Evolutionary conservation across 1,140 invertebrate genomes (phyloP), one percentile per base, ranked within the genome.

Genomic region (Drosophila nannoptera): DNA sequence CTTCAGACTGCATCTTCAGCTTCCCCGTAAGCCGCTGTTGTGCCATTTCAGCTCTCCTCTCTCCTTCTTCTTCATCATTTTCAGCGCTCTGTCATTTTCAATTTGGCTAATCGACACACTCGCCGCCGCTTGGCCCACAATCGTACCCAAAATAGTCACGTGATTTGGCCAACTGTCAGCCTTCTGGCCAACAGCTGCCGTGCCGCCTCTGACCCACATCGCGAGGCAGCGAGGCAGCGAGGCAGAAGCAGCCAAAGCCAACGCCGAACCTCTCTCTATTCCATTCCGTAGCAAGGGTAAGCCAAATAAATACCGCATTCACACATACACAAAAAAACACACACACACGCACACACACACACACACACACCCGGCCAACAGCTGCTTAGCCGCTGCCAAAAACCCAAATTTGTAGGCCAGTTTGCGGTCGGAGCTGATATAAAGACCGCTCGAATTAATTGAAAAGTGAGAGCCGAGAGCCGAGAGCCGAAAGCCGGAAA

Each of bases 21-120:
- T 16, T 7, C 48, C 5, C 6, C 52, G 83, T 69, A 83, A 73
- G 80, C 68, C 69, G 63, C 49, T 40, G 36, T 62, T 75, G 72
- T 14, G 50, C 61, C 36, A 59, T 36, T 63, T 29, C 16, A 11
- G 32, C 7, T 46, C 29, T 45, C 54, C 33, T 45, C 4, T 53
- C 6, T 32, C 56, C 40, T 16, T 22, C 35, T 66, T 74, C 40
- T 32, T 50, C 32, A 56, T 55, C 42, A 43, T 48, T 42, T 38
- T 8, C 32, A 60, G 58, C 42, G 61, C 55, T 12, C 77, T 80
- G 80, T 83, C 80, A 84, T 80, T 84, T 83, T 83, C 80, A 83
- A 83, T 83, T 83, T 83, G 65, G 61, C 80, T 83, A 83, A 83
- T 83, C 80, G 80, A 74, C 69, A 75, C 74, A 77, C 63, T 71